Conservation (phyloP, 2,797 vertebrate genomes). For the Tapera naevia region DNA sequence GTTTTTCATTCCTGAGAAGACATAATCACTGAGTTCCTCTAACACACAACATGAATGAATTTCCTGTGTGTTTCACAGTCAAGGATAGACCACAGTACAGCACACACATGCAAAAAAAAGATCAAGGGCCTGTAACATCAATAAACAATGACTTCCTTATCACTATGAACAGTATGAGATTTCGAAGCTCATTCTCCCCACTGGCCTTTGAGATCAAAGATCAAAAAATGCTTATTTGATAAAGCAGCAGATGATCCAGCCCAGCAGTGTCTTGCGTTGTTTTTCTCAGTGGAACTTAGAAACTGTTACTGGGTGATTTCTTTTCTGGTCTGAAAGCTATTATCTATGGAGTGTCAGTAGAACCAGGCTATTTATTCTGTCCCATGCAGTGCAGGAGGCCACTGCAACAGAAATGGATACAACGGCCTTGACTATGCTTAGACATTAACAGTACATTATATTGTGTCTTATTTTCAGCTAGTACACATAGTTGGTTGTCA, state of each 20-base stretch:
- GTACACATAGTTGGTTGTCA: background rate
- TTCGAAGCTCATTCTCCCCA: background rate
- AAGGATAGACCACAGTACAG: background rate
- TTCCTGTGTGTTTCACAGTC: conserved; percentile 4
- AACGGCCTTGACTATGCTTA: background rate
- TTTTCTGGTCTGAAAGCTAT: background rate
- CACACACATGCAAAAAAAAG: background rate
- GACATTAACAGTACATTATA: background rate
- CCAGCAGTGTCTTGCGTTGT: background rate
- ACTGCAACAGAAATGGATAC: background rate
- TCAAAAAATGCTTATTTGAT: background rate
- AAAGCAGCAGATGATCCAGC: background rate
- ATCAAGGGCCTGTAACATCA: conserved; percentile 5
- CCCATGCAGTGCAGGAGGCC: background rate
- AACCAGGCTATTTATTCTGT: conserved; percentile 7
- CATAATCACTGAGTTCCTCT: background rate
- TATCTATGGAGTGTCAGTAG: background rate
- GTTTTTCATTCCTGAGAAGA: conserved; percentile 3
- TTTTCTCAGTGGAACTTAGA: background rate
- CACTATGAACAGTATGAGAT: background rate
- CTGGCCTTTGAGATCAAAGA: conserved; percentile 4
- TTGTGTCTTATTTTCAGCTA: background rate
- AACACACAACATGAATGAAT: background rate
- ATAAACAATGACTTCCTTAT: conserved; percentile 28
- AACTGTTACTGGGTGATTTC: background rate